Evolutionary conservation across 2,113 vertebrate genomes (phyloP).

Genomic region (Myotis brandtii): DNA sequence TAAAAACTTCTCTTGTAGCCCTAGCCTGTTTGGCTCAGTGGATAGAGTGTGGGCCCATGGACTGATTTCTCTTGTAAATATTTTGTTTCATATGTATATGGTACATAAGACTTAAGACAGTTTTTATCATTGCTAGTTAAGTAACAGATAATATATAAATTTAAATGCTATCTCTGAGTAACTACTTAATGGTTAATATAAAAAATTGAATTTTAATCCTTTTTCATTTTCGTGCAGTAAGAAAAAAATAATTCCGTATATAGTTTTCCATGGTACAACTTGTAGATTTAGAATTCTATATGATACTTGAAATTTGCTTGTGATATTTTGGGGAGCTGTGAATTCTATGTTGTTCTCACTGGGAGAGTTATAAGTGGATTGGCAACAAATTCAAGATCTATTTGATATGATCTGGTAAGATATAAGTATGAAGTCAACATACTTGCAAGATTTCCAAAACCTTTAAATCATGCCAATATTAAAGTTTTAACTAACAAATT

Average conservation of each 20-base stretch:
- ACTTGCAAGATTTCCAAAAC: slow-evolving; percentile 14
- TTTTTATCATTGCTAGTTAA: slow-evolving; percentile 27
- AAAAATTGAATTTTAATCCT: background rate
- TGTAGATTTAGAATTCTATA: background rate
- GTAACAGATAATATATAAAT: slow-evolving; percentile 6
- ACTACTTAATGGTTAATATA: slow-evolving; percentile 6
- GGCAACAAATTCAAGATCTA: slow-evolving; percentile 17
- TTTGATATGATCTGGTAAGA: background rate
- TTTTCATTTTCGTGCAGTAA: slow-evolving; percentile 17
- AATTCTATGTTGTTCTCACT: slow-evolving; percentile 42
- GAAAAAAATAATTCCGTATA: background rate
- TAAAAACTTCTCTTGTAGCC: background rate
- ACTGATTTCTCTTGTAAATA: slow-evolving; percentile 19
- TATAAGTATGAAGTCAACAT: background rate
- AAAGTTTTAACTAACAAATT: slow-evolving; percentile 46
- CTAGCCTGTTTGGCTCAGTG: no score
- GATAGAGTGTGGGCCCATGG: no score
- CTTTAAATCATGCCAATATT: background rate
- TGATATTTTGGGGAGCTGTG: slow-evolving; percentile 46
- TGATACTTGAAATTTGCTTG: slow-evolving; percentile 40
- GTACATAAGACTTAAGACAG: background rate
- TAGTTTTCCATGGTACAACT: slow-evolving; percentile 13
- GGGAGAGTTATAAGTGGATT: slow-evolving; percentile 28
- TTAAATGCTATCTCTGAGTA: slow-evolving; percentile 40
- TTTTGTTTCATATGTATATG: slow-evolving; percentile 27